A percentile compares a stretch with the other conserved stretches of the same genome.
Conservation (phyloP, 2,797 vertebrate species). For the Poecilia picta region DNA sequence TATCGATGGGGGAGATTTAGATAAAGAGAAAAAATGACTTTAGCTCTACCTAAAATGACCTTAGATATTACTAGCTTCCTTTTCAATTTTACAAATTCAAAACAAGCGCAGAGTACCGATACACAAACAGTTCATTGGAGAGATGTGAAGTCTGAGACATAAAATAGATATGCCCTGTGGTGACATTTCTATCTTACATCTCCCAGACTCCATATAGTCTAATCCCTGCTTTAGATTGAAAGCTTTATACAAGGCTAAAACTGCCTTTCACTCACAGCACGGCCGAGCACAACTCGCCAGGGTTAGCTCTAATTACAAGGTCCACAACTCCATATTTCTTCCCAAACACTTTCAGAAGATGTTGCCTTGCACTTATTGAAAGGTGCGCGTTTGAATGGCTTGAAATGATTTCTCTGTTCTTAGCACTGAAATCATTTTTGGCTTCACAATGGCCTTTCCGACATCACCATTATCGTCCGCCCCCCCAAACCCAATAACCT, state of each 20-base stretch:
- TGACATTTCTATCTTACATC: constrained; percentile 47
- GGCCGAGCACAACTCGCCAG: constrained; percentile 33
- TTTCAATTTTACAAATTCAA: constrained; percentile 47
- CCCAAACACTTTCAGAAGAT: constrained; percentile 48
- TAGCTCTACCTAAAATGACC: constrained; percentile 51
- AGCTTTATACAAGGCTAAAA: constrained; percentile 53
- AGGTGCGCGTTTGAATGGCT: constrained; percentile 45
- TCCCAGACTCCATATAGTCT: constrained; percentile 39
- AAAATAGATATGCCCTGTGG: constrained; percentile 28
- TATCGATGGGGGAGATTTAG: constrained; percentile 54
- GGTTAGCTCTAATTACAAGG: constrained; percentile 54
- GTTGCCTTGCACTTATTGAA: constrained; percentile 44
- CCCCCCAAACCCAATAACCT: constrained; percentile 26
- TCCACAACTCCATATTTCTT: constrained; percentile 42
- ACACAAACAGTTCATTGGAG: constrained; percentile 2
- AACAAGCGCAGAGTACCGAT: constrained; percentile 36
- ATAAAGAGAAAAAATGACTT: constrained; percentile 58
- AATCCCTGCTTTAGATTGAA: constrained; percentile 53
- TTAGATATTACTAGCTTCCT: constrained; percentile 49
- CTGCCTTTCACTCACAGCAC: constrained; percentile 50
- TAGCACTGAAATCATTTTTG: constrained; percentile 42
- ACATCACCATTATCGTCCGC: constrained; percentile 23
- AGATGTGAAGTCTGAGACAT: constrained; percentile 30
- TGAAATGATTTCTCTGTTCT: constrained; percentile 33
- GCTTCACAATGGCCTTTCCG: constrained; percentile 37